These are phyloP conservation scores for Holacanthus passer DNA, from an alignment of 2,113 vertebrate genomes.

Conservation along the genomic window DNA sequence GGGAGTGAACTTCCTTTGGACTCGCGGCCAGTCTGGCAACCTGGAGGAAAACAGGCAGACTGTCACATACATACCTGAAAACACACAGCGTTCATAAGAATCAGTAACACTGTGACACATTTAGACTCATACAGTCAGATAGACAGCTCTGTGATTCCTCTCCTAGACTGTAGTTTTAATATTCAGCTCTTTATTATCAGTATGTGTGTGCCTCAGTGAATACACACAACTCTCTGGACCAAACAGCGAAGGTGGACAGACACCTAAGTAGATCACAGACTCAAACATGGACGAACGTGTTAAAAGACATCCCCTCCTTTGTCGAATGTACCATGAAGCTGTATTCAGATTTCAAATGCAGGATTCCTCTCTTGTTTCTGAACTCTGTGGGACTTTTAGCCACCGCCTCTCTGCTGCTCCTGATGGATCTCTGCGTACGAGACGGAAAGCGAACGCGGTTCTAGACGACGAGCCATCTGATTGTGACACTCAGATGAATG, in stretches of 20 bases:
- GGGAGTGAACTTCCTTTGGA: constrained; percentile 64
- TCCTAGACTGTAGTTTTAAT: constrained; percentile 60
- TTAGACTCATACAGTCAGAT: constrained; percentile 41
- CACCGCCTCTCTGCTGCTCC: constrained; percentile 54
- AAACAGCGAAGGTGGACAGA: constrained; percentile 60
- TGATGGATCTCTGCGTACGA: constrained; percentile 47
- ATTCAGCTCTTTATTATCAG: constrained; percentile 50
- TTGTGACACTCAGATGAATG: constrained; percentile 77
- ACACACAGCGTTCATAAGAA: constrained; percentile 48
- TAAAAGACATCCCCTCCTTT: constrained; percentile 54
- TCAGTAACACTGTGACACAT: constrained; percentile 71
- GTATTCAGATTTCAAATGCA: constrained; percentile 46
- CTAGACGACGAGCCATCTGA: constrained; percentile 47
- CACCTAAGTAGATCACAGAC: constrained; percentile 13
- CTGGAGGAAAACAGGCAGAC: constrained; percentile 30
- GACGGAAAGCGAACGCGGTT: constrained; percentile 29
- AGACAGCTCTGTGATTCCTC: constrained; percentile 47
- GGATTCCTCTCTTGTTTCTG: constrained; percentile 35
- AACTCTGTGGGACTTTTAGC: constrained; percentile 28
- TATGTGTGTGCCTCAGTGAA: constrained; percentile 32
- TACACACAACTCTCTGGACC: constrained; percentile 59
- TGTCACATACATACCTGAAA: constrained; percentile 26
- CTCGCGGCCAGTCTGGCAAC: constrained; percentile 43
- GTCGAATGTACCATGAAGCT: constrained; percentile 71
- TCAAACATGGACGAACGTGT: constrained; percentile 32